Evolutionary conservation across 92 coral and sea anemone species (phyloP), one percentile per base, ranked within the genome.

Genomic region (Nematostella vectensis): DNA sequence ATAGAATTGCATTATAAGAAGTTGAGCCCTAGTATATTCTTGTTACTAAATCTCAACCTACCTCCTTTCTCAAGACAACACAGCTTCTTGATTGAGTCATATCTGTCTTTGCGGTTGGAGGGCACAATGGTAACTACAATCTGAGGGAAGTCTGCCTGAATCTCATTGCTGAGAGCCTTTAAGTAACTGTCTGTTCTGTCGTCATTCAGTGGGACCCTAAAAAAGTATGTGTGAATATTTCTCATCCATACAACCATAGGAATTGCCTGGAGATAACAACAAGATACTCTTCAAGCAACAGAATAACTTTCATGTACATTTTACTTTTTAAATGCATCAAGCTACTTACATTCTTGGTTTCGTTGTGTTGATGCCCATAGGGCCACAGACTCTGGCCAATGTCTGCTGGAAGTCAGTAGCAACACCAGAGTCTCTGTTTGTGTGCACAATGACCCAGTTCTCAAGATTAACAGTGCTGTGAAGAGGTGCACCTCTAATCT

Each of bases 71-170:
- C 95, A 31, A 91, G 61, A 54, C 98, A 91, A 50, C 96, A 91
- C 16, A 77, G 62, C 67, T 91, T 91, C 93, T 91, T 91, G 54
- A 91, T 91, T 12, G 98, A 85, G 56, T 91, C 98, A 55, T 91
- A 91, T 0, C 96, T 70, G 65, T 91, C 98, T 49, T 91, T 91
- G 13, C 98, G 77, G 50, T 81, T 91, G 4, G 91, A 62, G 13
- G 96, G 62, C 40, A 86, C 70, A 64, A 91, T 81, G 31, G 79
- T 31, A 0, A 83, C 86, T 12, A 78, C 98, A 76, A 86, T 68
- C 29, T 76, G 87, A 31, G 83, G 59, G 3, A 15, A 1, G 22
- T 54, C 54, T 1, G 19, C 31, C 29, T 69, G 54, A 1, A 38
- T 27, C 10, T 48, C 56, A 2, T 53, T 69, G 16, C 19, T 54